phyloP scores from a whole-genome alignment of 2,113 vertebrate genomes.

The Oxyura jamaicensis region DNA sequence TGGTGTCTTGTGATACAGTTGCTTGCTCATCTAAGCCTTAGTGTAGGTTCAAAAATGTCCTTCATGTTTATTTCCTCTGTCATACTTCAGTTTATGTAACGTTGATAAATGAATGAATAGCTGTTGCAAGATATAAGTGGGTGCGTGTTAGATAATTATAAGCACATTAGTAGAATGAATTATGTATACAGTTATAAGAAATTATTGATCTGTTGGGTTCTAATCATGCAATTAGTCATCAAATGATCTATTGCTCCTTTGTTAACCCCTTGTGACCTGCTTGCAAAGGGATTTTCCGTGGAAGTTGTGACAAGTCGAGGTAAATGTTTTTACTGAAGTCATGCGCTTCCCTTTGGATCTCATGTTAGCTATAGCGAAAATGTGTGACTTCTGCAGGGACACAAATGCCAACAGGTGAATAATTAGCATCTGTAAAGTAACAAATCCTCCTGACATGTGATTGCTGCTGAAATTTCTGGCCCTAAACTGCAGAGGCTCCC shows the following conservation, averaged over 20 bases:
- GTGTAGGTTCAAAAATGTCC: rapidly evolving
- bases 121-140: not conserved
- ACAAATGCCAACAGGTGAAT: rapidly evolving
- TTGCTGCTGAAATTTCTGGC: too few relatives aligned
- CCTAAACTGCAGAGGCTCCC: not conserved
- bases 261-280: not conserved
- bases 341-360: rapidly evolving
- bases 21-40: not conserved
- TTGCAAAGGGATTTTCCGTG: rapidly evolving
- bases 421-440: not conserved
- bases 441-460: rapidly evolving
- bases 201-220: constrained; percentile 3
- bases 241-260: not conserved
- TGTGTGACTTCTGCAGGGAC: rapidly evolving
- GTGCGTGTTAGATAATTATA: not conserved
- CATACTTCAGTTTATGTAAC: rapidly evolving
- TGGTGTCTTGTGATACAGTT: not conserved
- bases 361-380: not conserved
- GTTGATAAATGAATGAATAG: not conserved
- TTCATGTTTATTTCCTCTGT: not conserved
- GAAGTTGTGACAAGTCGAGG: not conserved
- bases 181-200: not conserved
- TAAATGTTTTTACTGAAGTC: rapidly evolving
- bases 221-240: constrained; percentile 18
- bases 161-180: not conserved